Base-by-base conservation (phyloP, 1,140 invertebrate genomes). In the Ganaspis sp. region DNA sequence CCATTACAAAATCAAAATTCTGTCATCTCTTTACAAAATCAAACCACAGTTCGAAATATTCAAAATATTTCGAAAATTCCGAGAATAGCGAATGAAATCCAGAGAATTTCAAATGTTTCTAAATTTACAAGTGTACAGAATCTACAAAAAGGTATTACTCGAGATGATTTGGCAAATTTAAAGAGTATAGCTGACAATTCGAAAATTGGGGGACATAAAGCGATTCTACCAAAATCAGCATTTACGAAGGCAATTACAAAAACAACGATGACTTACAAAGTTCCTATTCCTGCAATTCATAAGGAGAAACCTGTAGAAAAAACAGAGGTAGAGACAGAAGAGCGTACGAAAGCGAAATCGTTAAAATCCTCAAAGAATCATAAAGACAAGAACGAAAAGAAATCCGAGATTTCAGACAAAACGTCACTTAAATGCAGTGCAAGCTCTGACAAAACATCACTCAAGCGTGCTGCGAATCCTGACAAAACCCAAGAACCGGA, bases 211-310 rank as follows among this genome's bases (percentile, higher is more conserved):
- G 58, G 58, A 15, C 58, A 64, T 64, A 64, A 64, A 64, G 58
- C 58, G 87, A 89, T 58, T 83, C 89, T 5, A 87, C 88, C 17
- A 91, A 91, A 81, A 90, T 91, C 6, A 87, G 89, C 5, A 89
- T 90, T 5, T 84, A 86, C 8, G 91, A 91, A 75, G 86, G 87
- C 15, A 81, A 87, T 90, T 15, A 93, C 93, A 0, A 91, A 91
- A 87, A 95, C 94, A 1, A 94, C 94, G 21, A 94, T 94, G 92
- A 91, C 93, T 2, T 95, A 95, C 86, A 95, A 95, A 89, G 92
- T 95, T 81, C 94, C 94, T 29, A 95, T 95, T 86, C 93, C 94
- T 21, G 94, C 94, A 19, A 92, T 94, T 72, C 89, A 90, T 45
- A 88, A 88, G 58, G 87, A 88, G 9, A 88, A 81, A 58, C 76